phyloP scores from a whole-genome alignment of 2,888 invertebrate genomes.

The Habrosyne pyritoides region DNA sequence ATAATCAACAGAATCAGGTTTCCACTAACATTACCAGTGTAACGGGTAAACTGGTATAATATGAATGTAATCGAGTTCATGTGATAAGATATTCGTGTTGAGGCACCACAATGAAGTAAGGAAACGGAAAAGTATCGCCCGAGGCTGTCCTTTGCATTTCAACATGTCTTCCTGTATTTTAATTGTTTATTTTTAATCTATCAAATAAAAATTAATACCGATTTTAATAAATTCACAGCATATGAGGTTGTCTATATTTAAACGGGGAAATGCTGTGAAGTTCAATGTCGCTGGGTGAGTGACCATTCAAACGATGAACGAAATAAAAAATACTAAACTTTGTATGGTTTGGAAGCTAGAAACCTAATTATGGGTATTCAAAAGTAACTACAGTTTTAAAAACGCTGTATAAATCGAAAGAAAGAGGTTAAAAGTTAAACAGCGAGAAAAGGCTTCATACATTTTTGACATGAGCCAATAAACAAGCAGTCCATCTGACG shows the following conservation, averaged over 20 bases:
- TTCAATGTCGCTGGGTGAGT: no score
- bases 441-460: neutral
- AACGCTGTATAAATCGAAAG: neutral
- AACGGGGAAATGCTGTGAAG: no score
- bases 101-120: neutral
- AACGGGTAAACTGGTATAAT: slow-evolving; percentile 1
- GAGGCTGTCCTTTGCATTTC: neutral
- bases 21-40: neutral
- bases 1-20: neutral
- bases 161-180: neutral
- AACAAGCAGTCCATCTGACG: no score
- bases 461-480: no score
- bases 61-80: neutral
- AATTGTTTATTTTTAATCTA: neutral
- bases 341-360: neutral
- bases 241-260: no score
- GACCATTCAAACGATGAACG: no score
- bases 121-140: neutral
- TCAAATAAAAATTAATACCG: neutral
- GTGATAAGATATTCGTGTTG: neutral
- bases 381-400: neutral
- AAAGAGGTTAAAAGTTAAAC: neutral
- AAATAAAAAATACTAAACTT: no score
- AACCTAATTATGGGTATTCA: neutral
- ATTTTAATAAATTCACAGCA: neutral